Percentiles rank a stretch among this genome's conserved stretches.
Evolutionary conservation across 2,888 invertebrate genomes (phyloP).

Genomic region (Zaprionus lineosus): DNA sequence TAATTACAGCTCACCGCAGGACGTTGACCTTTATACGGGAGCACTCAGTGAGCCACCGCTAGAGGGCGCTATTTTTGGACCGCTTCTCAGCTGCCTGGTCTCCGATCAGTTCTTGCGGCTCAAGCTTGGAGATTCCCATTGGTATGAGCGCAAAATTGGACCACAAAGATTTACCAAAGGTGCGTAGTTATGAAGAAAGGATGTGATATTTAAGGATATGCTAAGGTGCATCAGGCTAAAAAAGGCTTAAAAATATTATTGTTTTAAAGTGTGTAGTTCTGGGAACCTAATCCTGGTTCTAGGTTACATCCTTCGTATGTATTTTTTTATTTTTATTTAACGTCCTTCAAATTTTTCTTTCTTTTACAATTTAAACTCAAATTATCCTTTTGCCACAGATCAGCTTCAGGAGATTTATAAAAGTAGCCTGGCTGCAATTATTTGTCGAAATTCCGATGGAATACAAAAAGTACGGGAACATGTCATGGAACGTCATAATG

Average conservation of each 20-base stretch:
- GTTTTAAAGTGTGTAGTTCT: too few species aligned
- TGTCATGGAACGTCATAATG: slow-evolving; percentile 87
- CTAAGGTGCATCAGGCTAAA: too few species aligned
- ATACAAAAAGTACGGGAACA: slow-evolving; percentile 86
- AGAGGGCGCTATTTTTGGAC: slow-evolving; percentile 89
- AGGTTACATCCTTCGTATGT: too few species aligned
- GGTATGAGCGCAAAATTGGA: slow-evolving; percentile 90
- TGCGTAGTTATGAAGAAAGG: too few species aligned
- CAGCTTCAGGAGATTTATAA: slow-evolving; percentile 92
- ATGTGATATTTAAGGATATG: too few species aligned
- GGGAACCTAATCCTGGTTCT: too few species aligned
- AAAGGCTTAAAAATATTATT: too few species aligned
- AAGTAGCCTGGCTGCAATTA: slow-evolving; percentile 88
- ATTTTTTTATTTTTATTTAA: too few species aligned
- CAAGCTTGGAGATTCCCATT: slow-evolving; percentile 92
- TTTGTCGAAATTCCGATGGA: slow-evolving; percentile 90
- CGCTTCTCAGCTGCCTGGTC: slow-evolving; percentile 92
- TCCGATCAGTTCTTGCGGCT: slow-evolving; percentile 92
- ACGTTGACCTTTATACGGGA: slow-evolving; percentile 95
- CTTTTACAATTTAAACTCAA: too few species aligned
- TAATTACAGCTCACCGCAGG: slow-evolving; percentile 86
- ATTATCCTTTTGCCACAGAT: slow-evolving; percentile 83
- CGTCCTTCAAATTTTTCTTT: too few species aligned
- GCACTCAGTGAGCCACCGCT: slow-evolving; percentile 91
- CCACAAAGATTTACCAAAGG: slow-evolving; percentile 87